phyloP scores from a whole-genome alignment of 2,113 vertebrate species.

The Panthera uncia region DNA sequence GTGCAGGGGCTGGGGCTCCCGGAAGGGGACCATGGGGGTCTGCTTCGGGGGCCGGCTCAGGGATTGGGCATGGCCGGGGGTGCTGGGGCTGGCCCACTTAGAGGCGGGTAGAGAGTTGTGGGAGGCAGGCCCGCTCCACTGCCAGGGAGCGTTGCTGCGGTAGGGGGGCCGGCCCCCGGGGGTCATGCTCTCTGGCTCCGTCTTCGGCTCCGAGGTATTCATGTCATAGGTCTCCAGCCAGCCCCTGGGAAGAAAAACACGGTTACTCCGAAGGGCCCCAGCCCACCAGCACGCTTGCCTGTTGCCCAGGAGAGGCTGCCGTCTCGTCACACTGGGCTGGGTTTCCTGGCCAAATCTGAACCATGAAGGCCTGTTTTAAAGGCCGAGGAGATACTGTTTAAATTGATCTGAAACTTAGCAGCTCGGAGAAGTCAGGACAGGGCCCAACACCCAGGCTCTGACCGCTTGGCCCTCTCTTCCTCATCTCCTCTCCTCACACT shows the following conservation, averaged over 20 bases:
- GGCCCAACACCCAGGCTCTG: not conserved
- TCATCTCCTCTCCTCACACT: not conserved
- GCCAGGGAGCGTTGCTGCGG: constrained; percentile 86
- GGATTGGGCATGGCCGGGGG: constrained; percentile 78
- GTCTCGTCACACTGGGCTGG: not conserved
- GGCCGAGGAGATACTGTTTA: not conserved
- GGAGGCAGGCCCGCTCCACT: constrained; percentile 90
- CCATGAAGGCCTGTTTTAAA: not conserved
- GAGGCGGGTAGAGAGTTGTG: constrained; percentile 84
- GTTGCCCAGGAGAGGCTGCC: not conserved
- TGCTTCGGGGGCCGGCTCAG: constrained; percentile 86
- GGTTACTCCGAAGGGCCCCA: not conserved
- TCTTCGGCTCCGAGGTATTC: constrained; percentile 89
- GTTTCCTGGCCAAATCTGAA: not conserved
- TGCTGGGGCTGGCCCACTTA: constrained; percentile 86
- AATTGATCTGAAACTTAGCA: not conserved
- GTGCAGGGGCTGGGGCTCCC: constrained; percentile 89
- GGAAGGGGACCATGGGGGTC: constrained; percentile 86
- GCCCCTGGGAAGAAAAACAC: constrained; percentile 85
- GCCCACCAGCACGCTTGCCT: not conserved
- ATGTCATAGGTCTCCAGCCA: constrained; percentile 93
- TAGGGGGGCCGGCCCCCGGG: constrained; percentile 88
- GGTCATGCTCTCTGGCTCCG: constrained; percentile 86
- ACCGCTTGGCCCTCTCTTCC: not conserved
- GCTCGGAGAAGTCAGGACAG: not conserved